phyloP scores from a whole-genome alignment of 1,140 invertebrate genomes.

The Bursaphelenchus mucronatus region DNA sequence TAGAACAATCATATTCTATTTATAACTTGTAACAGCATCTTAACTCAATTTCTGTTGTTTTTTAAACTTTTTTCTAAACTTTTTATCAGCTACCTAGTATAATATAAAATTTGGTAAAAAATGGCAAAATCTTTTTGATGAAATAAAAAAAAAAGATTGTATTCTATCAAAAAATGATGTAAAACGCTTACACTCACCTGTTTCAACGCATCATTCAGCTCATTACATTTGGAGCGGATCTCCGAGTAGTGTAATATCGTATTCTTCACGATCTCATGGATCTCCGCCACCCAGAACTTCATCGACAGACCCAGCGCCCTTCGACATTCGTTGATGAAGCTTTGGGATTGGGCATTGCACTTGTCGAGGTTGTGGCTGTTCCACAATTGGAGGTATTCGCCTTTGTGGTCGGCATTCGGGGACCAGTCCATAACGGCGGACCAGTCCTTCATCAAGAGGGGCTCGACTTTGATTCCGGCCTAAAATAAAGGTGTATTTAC shows the following conservation, averaged over 20 bases:
- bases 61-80: too few species aligned
- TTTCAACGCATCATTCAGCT: conserved; percentile 59
- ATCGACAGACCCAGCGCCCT: conserved; percentile 58
- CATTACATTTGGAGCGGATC: conserved; percentile 57
- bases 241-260: conserved; percentile 59
- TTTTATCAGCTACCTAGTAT: too few species aligned
- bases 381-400: conserved; percentile 59
- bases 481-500: too few species aligned
- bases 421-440: conserved; percentile 60
- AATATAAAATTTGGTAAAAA: neutral
- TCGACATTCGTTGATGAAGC: conserved; percentile 59
- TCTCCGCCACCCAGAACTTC: conserved; percentile 61
- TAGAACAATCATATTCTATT: too few species aligned
- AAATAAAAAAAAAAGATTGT: neutral
- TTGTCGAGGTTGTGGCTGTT: conserved; percentile 60
- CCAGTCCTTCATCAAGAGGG: conserved; percentile 59
- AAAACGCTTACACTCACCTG: conserved; percentile 36
- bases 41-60: too few species aligned
- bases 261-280: conserved; percentile 61
- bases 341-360: conserved; percentile 57
- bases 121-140: neutral
- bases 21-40: too few species aligned
- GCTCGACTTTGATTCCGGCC: conserved; percentile 60
- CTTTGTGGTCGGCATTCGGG: conserved; percentile 59
- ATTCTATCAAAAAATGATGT: neutral